Base-by-base conservation (phyloP, 2,113 vertebrate species). In the Collichthys lucidus region DNA sequence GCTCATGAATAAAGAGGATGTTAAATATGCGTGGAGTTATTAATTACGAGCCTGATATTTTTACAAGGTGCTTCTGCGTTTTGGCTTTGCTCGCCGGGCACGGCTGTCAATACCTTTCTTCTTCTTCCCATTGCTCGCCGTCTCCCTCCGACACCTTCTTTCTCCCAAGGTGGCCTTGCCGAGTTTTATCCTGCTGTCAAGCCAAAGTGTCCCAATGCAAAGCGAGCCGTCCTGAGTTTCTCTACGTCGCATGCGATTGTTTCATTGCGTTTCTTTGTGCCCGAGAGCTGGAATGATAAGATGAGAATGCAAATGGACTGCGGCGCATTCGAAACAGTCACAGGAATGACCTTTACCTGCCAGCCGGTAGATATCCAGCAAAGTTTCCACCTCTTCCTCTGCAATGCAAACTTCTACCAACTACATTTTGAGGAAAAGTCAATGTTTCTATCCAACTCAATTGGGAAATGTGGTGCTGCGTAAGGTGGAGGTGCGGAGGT, bases 1-100 rank as follows among this genome's bases (percentile, higher is more conserved):
- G 94, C 83, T 94, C 92, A 94, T 95, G 90, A 95, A 94, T 93
- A 94, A 87, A 87, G 59, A 91, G 57, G 65, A 89, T 64, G 89
- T 83, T 88, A 90, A 92, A 92, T 85, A 93, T 92, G 91, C 86
- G 79, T 89, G 77, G 87, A 91, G 87, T 87, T 92, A 91, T 92
- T 93, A 87, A 92, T 92, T 90, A 93, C 72, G 71, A 89, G 88
- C 83, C 64, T 70, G 73, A 79, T 93, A 78, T 85, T 87, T 88
- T 90, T 84, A 91, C 86, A 91, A 93, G 86, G 87, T 70, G 79
- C 89, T 61, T 69, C 60, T 82, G 46, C 53, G 35, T 89, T 88
- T 86, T 69, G 69, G 56, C 46, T 71, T 76, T 78, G 74, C 76
- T 65, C n/a, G 26, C 74, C 4, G 56, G 80, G 55, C 85, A 86